phyloP scores from a whole-genome alignment of 2,888 invertebrate species.

The Drosophila trichaetosa region DNA sequence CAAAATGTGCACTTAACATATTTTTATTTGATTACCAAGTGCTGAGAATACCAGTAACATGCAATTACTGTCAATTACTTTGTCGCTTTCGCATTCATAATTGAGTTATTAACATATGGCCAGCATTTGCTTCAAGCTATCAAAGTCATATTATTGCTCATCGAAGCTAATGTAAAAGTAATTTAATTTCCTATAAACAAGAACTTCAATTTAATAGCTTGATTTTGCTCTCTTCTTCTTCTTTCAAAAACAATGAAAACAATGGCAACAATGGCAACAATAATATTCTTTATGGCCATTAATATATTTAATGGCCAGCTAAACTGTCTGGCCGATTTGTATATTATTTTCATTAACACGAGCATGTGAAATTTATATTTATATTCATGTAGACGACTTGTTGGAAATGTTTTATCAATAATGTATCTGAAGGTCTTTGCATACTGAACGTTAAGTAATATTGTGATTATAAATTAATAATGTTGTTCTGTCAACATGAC shows the following conservation, averaged over 20 bases:
- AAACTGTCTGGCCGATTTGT: background rate
- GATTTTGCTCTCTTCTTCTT: background rate
- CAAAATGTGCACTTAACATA: conserved; percentile 59
- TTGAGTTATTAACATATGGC: conserved; percentile 52
- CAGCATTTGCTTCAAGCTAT: background rate
- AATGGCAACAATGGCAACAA: background rate
- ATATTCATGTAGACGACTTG: background rate
- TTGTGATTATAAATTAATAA: background rate
- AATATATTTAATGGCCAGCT: background rate
- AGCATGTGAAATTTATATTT: background rate
- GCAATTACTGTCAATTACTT: conserved; percentile 45
- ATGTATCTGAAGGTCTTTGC: conserved; percentile 26
- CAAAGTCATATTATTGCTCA: background rate
- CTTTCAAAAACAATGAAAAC: too few species aligned
- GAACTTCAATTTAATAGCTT: background rate
- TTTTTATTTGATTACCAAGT: conserved; percentile 49
- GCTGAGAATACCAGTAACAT: conserved; percentile 46
- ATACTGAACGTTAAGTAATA: conserved; percentile 18
- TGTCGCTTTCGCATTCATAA: conserved; percentile 27
- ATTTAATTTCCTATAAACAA: background rate
- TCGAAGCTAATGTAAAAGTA: background rate
- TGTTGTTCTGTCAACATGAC: conserved; percentile 53
- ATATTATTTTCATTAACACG: background rate
- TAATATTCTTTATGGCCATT: background rate
- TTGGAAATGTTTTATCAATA: conserved; percentile 2